Evolutionary conservation across 30 jellyfish, hydroid and myxozoan genomes (phyloP).

Genomic region (Catostylus mosaicus): DNA sequence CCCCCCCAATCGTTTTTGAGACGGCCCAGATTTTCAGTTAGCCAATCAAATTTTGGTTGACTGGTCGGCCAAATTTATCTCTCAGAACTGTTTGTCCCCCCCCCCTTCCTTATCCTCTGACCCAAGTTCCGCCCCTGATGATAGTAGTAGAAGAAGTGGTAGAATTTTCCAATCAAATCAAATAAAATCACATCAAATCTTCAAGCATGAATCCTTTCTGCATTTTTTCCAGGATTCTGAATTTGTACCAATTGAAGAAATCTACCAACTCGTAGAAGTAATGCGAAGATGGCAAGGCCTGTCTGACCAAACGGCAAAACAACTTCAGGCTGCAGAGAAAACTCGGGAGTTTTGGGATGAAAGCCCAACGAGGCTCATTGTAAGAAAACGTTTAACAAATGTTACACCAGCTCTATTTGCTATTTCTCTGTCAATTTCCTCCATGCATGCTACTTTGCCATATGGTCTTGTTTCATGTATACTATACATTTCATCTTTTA

Average conservation of each 20-base stretch:
- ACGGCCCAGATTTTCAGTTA: no score
- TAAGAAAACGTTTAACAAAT: not conserved
- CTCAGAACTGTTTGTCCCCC: no score
- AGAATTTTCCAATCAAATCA: no score
- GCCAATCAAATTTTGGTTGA: no score
- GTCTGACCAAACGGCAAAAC: slow-evolving; percentile 62
- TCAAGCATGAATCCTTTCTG: no score
- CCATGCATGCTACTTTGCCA: not conserved
- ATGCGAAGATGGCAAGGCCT: slow-evolving; percentile 69
- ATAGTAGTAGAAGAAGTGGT: no score
- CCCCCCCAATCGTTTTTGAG: no score
- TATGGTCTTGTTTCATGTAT: not conserved
- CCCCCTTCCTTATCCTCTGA: no score
- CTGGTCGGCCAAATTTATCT: no score
- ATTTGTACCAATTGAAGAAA: slow-evolving; percentile 29
- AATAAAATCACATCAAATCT: not conserved
- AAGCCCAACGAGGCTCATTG: slow-evolving; percentile 75
- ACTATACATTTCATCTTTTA: not conserved
- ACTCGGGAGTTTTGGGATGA: slow-evolving; percentile 94
- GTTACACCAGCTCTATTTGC: not conserved
- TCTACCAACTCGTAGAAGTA: slow-evolving; percentile 72
- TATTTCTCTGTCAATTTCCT: not conserved
- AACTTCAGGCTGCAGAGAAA: slow-evolving; percentile 64
- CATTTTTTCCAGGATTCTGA: slow-evolving; percentile 18
- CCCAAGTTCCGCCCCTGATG: no score